A percentile compares a stretch with the other conserved stretches of the same genome.
Conservation (phyloP, 2,888 invertebrate genomes). For the Criorhina ranunculi region DNA sequence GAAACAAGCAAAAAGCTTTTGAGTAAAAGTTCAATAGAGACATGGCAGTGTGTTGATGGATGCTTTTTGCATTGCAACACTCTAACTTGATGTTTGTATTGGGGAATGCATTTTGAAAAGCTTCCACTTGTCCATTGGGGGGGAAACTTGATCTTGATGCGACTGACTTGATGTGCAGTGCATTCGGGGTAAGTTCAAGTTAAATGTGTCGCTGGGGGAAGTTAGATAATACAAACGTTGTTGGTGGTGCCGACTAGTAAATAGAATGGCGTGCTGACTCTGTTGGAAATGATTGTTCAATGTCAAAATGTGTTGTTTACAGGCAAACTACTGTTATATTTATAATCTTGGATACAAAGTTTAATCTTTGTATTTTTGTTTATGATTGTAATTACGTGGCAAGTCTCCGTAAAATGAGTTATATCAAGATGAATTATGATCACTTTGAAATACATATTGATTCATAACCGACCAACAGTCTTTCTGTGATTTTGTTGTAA, state of each 20-base stretch:
- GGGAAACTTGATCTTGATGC: constrained; percentile 64
- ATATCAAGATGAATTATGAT: no score
- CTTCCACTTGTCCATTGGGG: constrained; percentile 34
- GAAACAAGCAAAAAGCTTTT: constrained; percentile 53
- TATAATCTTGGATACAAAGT: no score
- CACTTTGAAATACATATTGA: no score
- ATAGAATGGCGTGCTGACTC: background rate
- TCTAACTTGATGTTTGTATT: background rate
- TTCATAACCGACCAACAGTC: no score
- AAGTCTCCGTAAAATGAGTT: no score
- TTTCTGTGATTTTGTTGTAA: no score
- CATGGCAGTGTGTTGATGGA: background rate
- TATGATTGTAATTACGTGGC: no score
- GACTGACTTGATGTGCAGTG: constrained; percentile 29
- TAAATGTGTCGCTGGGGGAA: constrained; percentile 65
- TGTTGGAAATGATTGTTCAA: background rate
- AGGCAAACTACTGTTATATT: no score
- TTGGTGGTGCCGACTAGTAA: background rate
- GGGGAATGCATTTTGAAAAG: constrained; percentile 14
- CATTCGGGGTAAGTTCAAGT: constrained; percentile 71
- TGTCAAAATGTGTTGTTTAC: no score
- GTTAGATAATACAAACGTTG: constrained; percentile 49
- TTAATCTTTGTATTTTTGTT: no score
- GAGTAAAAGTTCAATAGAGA: constrained; percentile 53
- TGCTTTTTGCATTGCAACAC: background rate